Evolutionary conservation across 1,140 invertebrate species (phyloP), one percentile per base, ranked within the genome.

Genomic region (Drosophila tsacasi): DNA sequence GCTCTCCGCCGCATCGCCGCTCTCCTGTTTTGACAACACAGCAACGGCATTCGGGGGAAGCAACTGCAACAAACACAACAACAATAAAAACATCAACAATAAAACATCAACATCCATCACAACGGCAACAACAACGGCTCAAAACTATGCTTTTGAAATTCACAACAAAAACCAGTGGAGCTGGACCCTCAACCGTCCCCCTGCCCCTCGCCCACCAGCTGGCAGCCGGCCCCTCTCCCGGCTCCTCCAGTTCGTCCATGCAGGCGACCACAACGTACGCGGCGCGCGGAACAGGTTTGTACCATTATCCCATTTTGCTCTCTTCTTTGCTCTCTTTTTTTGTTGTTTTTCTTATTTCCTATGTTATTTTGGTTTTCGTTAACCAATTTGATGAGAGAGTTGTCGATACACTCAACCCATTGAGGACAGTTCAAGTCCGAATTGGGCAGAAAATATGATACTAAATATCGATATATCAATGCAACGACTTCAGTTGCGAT

Each of bases 211-310:
- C 30, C 71, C 55, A 40, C 54, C 54, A 57, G 54, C 54, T 57
- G 54, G 54, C 54, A 23, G 35, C 17, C 19, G 54, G 30, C 44
- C 68, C 46, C 62, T 23, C 58, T 55, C 60, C 85, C 44, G 85
- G 75, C 67, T 52, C 85, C 71, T 64, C 85, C 75, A 85, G 78
- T 68, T 50, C 83, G 71, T 83, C 83, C 25, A 87, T 83, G 47
- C 83, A 79, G 59, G 55, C 80, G 42, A 90, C 81, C n/a, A 91
- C 85, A 69, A 71, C 81, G 54, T 90, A 85, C 40, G 86, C 76
- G 47, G 79, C 71, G 39, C 85, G 85, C 62, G 86, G 85, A 89
- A 89, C 85, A 89, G 85, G 85, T 89, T 89, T 79, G 85, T 91
- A 60, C 40, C 30, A 57, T 21, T 57, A 57, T 57, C 35, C 54